Evolutionary conservation across 2,888 invertebrate species (phyloP), one percentile per base, ranked within the genome.

Genomic region (Clistopyga incitator): DNA sequence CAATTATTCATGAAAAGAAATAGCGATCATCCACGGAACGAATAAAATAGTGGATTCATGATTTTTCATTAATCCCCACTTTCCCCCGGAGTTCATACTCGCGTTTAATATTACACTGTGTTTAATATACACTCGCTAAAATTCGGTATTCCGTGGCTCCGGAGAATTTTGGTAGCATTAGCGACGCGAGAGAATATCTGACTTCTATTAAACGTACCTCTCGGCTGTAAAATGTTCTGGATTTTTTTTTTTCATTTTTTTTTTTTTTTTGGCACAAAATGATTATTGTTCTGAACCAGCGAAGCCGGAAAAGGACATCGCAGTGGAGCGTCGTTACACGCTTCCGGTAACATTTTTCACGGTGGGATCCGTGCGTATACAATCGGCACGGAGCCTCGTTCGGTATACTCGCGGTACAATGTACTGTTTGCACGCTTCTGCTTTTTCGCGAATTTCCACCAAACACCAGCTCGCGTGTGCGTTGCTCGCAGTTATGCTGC

Each of bases 261-360:
- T 70, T 70, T 59, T 65, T 71, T 68, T 20, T 20, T n/a, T 29
- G 18, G 45, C 18, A 6, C 23, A 45, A 67, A 78, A 78, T 78
- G 20, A 78, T 83, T 75, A 89, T 89, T 89, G 89, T 90, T 89
- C 85, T 78, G 81, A 88, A 79, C 85, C 87, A 88, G 86, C 86
- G 86, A 87, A 86, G 88, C 88, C 75, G 84, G 77, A 86, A 85
- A 76, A 20, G 38, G 42, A 52, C 52, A 34, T 68, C 20, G 38
- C 81, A 74, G 67, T 20, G 81, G 18, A 78, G 84, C 61, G 42
- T 45, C 13, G 59, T 52, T 80, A 61, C 29, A 45, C 54, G 70
- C 74, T 74, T 11, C 38, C 42, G 18, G 70, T 76, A 34, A 65
- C 23, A 74, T 81, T 74, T 74, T 64, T 56, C 72, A 23, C 54